Evolutionary conservation across 2,797 vertebrate species (phyloP), one percentile per base, ranked within the genome.

Genomic region (Dermochelys coriacea): DNA sequence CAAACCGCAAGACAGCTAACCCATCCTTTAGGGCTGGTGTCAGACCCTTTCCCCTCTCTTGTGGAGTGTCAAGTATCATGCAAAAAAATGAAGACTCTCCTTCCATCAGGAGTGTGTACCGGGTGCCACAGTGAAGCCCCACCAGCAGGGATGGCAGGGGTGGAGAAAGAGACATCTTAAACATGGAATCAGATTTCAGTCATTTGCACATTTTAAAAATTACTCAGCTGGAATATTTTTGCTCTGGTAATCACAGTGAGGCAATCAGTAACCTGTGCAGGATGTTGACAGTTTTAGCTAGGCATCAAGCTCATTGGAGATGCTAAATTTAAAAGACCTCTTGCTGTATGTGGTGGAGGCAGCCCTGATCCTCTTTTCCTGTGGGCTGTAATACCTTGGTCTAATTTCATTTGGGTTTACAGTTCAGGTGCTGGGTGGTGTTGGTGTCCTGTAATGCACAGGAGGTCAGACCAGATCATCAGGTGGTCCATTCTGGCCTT

Each of bases 161-260:
- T 57, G 85, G 91, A 14, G 23, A 3, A 83, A 16, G 45, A 8
- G n/a, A n/a, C 2, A 21, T n/a, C 45, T 71, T 45, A 54, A 83
- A 93, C n/a, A 64, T 37, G 79, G 90, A 90, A 94, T 82, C 86
- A 90, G 23, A 50, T 84, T 84, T 84, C 89, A 90, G 61, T 61
- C 79, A 89, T 82, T 49, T 89, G 37, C 55, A n/a, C 19, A 6
- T 55, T 50, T 90, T 75, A 86, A 87, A 92, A 95, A 82, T 79
- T 77, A 51, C 64, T 80, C 93, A 87, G 59, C 61, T 59, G 87
- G 88, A 84, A 95, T 95, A 68, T 95, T 96, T 93, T 92, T 96
- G 89, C 61, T 71, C 90, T 82, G 57, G 74, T 95, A 75, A 88
- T 88, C 85, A 81, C 52, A 27, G 41, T 3, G 15, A 93, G 49